Base-by-base conservation (phyloP, 1,140 invertebrate genomes). In the Macrostomum lignano region DNA sequence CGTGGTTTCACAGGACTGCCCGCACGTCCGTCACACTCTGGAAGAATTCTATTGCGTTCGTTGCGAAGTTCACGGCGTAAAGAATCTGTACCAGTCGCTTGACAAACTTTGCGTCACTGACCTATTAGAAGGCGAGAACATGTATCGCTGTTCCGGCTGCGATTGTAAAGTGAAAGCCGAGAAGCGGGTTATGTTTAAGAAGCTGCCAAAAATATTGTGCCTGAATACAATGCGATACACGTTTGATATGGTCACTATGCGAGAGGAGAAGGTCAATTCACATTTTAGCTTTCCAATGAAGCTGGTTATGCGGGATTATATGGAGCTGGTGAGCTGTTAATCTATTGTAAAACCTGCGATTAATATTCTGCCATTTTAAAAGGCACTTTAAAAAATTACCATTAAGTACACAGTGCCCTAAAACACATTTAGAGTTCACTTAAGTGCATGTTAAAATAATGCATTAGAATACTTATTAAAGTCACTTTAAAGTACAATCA, bases 181-280 rank as follows among this genome's bases (percentile, higher is more conserved):
- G 49, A 86, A 86, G 53, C 60, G 79, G 31, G 79, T 79, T 1
- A 88, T 81, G 53, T 86, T 88, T 46, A 84, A 82, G 46, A 77
- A 77, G 44, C 52, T 91, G 7, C 81, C 82, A 0, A 70, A 74
- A 35, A 84, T 88, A 38, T 54, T 91, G 10, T 86, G 79, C 46
- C 84, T 88, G 47, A 91, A 91, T 49, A 91, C 81, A 0, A 84
- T 91, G 79, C 64, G 81, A n/a, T 91, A 88, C 43, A 82, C 79
- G 1, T 91, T 88, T 49, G 88, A 88, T 51, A 86, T 88, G 79
- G 66, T 82, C 1, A 88, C 81, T 0, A 86, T 88, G 78, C 63
- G 78, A 7, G 86, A 86, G 47, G 82, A 91, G 52, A 91, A 88
- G 51, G 78, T 88, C 0, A 88, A 88, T 52, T 88, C 79, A 0